Conservation (phyloP, 2,888 invertebrate species). For the Himalopsyche kuldschensis region DNA sequence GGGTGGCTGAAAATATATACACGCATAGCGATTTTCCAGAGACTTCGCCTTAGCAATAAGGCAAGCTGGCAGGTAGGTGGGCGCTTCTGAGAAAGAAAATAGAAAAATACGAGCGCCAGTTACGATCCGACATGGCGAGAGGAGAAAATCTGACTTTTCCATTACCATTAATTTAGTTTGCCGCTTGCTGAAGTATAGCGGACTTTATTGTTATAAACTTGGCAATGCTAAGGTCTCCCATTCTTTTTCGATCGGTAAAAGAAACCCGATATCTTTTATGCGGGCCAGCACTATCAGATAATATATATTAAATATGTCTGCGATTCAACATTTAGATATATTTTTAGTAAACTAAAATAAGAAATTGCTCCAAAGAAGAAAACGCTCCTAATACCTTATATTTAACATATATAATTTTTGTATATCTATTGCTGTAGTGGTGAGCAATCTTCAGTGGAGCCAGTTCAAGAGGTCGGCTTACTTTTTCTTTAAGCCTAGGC, state of each 20-base stretch:
- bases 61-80: constrained; percentile 22
- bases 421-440: too few species aligned
- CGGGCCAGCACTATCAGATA: background rate
- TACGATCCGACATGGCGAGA: constrained; percentile 27
- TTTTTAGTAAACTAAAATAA: too few species aligned
- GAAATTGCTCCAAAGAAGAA: too few species aligned
- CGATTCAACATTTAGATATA: background rate
- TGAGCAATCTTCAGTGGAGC: too few species aligned
- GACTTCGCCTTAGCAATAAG: constrained; percentile 4
- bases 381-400: too few species aligned
- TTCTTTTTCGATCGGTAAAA: background rate
- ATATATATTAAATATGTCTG: background rate
- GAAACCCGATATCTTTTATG: background rate
- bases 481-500: too few species aligned
- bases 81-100: constrained; percentile 23
- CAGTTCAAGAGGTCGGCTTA: too few species aligned
- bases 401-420: too few species aligned
- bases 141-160: constrained; percentile 49
- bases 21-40: constrained; percentile 9
- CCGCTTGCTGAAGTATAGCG: constrained; percentile 15
- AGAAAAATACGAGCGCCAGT: constrained; percentile 32
- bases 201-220: constrained; percentile 24
- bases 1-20: background rate
- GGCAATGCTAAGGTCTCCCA: background rate
- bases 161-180: constrained; percentile 49